These are phyloP conservation scores for Larimichthys polyactis DNA, from an alignment of 2,113 vertebrate species.

Conservation along the genomic window DNA sequence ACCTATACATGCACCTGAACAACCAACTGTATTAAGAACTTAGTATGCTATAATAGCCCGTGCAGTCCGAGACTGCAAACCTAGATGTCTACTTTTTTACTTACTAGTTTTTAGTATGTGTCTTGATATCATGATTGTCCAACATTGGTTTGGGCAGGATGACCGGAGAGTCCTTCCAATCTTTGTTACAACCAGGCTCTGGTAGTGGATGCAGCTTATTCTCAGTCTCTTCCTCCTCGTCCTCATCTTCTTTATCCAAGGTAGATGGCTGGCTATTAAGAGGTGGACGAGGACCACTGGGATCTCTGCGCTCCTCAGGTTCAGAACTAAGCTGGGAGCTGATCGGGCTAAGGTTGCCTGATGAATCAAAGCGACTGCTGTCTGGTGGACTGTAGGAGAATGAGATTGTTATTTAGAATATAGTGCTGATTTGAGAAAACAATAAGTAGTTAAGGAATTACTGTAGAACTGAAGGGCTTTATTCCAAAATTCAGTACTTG, in stretches of 20 bases:
- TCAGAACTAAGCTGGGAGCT: slow-evolving; percentile 91
- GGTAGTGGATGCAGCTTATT: slow-evolving; percentile 57
- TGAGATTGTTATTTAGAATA: neutral
- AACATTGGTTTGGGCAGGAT: slow-evolving; percentile 30
- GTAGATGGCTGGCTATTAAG: slow-evolving; percentile 69
- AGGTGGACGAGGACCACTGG: slow-evolving; percentile 51
- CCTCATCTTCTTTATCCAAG: slow-evolving; percentile 77
- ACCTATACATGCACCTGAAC: no score
- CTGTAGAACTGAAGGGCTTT: neutral
- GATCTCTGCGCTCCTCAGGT: slow-evolving; percentile 86
- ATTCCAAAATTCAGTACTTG: slow-evolving; percentile 27
- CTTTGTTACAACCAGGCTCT: slow-evolving; percentile 67
- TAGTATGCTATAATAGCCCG: no score
- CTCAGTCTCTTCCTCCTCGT: slow-evolving; percentile 54
- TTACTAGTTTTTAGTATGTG: slow-evolving; percentile 65
- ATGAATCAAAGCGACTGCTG: slow-evolving; percentile 92
- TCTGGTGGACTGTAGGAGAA: slow-evolving; percentile 85
- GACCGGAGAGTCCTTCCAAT: slow-evolving; percentile 38
- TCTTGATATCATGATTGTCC: slow-evolving; percentile 44
- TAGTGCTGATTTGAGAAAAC: neutral
- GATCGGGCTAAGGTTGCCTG: slow-evolving; percentile 91
- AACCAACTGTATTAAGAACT: no score
- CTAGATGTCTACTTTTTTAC: neutral
- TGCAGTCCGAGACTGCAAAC: neutral
- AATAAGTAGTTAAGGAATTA: neutral